Evolutionary conservation across 1,140 invertebrate species (phyloP).

Genomic region (Drosophila yakuba): DNA sequence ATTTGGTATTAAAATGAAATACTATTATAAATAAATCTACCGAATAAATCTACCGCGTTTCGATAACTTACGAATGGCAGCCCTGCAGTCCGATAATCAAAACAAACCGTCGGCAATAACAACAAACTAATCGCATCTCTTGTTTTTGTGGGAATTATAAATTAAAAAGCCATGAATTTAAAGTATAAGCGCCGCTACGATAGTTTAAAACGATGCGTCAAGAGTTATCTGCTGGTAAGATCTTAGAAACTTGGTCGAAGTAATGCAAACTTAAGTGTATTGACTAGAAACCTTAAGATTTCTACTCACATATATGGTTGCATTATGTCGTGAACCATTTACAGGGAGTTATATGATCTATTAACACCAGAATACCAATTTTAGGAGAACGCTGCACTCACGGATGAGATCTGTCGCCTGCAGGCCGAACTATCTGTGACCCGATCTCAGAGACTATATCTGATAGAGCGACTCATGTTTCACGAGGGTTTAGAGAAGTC

Average conservation of each 20-base stretch:
- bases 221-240: slow-evolving; percentile 31
- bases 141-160: slow-evolving; percentile 19
- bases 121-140: background rate
- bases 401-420: slow-evolving; percentile 91
- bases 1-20: slow-evolving; percentile 6
- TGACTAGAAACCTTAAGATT: background rate
- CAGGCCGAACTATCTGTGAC: slow-evolving; percentile 90
- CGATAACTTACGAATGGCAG: background rate
- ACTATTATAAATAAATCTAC: slow-evolving; percentile 8
- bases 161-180: slow-evolving; percentile 39
- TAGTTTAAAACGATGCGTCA: slow-evolving; percentile 21
- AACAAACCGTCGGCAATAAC: slow-evolving; percentile 20
- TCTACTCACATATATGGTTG: background rate
- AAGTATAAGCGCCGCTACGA: slow-evolving; percentile 35
- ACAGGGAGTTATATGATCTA: background rate
- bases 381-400: slow-evolving; percentile 92
- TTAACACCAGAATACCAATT: slow-evolving; percentile 15
- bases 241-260: no score
- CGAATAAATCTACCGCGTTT: background rate
- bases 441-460: slow-evolving; percentile 90
- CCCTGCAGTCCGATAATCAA: slow-evolving; percentile 24
- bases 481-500: slow-evolving; percentile 85
- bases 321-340: background rate
- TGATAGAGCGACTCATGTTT: slow-evolving; percentile 88
- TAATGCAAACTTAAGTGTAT: no score